Conservation (phyloP, 2,888 invertebrate genomes). For the Cantharis rufa region DNA sequence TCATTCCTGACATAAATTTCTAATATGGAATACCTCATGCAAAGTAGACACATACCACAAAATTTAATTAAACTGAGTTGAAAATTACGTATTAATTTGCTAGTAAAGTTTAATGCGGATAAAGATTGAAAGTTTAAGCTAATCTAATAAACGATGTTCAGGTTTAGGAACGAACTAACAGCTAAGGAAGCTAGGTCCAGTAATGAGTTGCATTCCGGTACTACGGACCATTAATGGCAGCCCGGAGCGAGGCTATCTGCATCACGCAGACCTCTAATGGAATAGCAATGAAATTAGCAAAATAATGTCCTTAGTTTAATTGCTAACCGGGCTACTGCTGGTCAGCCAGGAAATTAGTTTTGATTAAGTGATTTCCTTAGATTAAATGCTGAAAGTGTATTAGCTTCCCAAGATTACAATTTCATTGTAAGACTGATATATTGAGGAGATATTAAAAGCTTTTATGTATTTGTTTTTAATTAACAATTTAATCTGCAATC, state of each 20-base stretch:
- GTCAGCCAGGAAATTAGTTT: constrained; percentile 53
- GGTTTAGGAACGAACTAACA: constrained; percentile 23
- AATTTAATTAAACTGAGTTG: neutral
- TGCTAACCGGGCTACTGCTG: constrained; percentile 45
- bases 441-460: neutral
- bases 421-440: constrained; percentile 3
- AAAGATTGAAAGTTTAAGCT: constrained; percentile 21
- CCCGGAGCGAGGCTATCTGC: constrained; percentile 51
- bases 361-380: constrained; percentile 46
- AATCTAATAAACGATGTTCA: constrained; percentile 27
- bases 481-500: neutral
- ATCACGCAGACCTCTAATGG: constrained; percentile 57
- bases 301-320: constrained; percentile 58
- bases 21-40: neutral
- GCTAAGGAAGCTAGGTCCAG: constrained; percentile 29
- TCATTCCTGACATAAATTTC: neutral
- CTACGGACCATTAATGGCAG: constrained; percentile 34
- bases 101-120: constrained; percentile 9
- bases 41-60: neutral
- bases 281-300: constrained; percentile 59
- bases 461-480: neutral
- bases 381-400: constrained; percentile 25
- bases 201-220: constrained; percentile 37
- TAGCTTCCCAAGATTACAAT: constrained; percentile 16
- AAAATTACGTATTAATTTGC: neutral